Base-by-base conservation (phyloP, 1,140 invertebrate genomes). In the Lasaia peninsularis region DNA sequence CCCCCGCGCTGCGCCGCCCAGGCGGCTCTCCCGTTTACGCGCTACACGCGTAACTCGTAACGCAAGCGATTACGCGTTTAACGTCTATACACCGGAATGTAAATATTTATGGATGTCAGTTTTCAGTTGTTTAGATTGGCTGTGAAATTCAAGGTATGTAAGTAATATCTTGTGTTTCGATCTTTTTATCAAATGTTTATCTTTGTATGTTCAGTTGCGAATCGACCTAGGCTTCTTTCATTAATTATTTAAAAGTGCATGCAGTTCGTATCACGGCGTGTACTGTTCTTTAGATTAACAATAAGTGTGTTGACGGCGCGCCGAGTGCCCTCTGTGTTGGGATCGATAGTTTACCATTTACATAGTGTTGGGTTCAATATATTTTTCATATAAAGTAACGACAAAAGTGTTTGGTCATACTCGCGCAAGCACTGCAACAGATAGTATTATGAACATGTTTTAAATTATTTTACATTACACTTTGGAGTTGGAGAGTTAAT, bases 81-180 rank as follows among this genome's bases (percentile, higher is more conserved):
- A 76, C 80, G 63, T 73, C 79, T 75, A 73, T 66, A 68, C 56
- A 64, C 62, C 75, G 75, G 73, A 86, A 88, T 86, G 82, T 88
- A 88, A 88, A 88, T 85, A 88, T 86, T 86, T 88, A 86, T 85
- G 85, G 85, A 86, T 88, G 85, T 86, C 82, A 86, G 82, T 86
- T 86, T 86, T 85, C 78, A 86, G 82, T 88, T 88, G 78, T 88
- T 88, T 88, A 86, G 82, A 88, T 88, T 85, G 85, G 85, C 85
- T 83, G 85, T 88, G 75, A 88, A 86, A 85, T 88, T 88, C 76
- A 83, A 86, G 85, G 85, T 88, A 85, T 80, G 85, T 85, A 86
- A 81, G 69, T 84, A 74, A 82, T 73, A 68, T 71, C 65, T 73
- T 64, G 57, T 75, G 72, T 80, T 79, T 71, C 64, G 66, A 74